Percentiles rank a stretch among this genome's conserved stretches.
Conservation (phyloP, 1,140 invertebrate genomes). For the Hestina assimilis region DNA sequence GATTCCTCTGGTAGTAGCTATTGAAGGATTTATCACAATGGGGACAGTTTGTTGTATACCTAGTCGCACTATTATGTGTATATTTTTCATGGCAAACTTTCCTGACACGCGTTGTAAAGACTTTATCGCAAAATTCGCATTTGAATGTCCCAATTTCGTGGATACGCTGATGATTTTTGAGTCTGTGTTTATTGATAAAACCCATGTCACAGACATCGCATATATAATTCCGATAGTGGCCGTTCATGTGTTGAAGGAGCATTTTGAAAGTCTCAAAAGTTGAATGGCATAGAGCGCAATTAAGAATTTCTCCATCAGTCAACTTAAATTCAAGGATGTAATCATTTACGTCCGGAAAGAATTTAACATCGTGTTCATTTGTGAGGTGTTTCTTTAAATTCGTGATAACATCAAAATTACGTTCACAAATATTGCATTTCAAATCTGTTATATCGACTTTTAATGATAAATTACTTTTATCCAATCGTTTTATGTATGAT, state of each 20-base stretch:
- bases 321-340: slow-evolving; percentile 65
- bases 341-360: slow-evolving; percentile 53
- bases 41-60: slow-evolving; percentile 61
- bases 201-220: slow-evolving; percentile 89
- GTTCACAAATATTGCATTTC: slow-evolving; percentile 49
- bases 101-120: slow-evolving; percentile 53
- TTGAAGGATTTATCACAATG: slow-evolving; percentile 58
- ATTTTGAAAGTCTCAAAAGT: slow-evolving; percentile 66
- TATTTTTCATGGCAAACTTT: slow-evolving; percentile 62
- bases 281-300: slow-evolving; percentile 56
- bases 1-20: slow-evolving; percentile 58
- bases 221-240: slow-evolving; percentile 80
- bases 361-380: slow-evolving; percentile 48
- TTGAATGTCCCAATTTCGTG: slow-evolving; percentile 58
- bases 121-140: slow-evolving; percentile 71
- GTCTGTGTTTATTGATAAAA: slow-evolving; percentile 77
- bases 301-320: slow-evolving; percentile 40
- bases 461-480: slow-evolving; percentile 55
- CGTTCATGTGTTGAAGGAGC: slow-evolving; percentile 67
- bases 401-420: slow-evolving; percentile 33
- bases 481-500: slow-evolving; percentile 40
- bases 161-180: slow-evolving; percentile 74
- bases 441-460: slow-evolving; percentile 66
- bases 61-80: slow-evolving; percentile 49
- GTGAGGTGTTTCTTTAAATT: slow-evolving; percentile 51